A percentile compares a stretch with the other conserved stretches of the same genome.
Evolutionary conservation across 1,140 invertebrate genomes (phyloP).

Genomic region (Cheumatopsyche charites): DNA sequence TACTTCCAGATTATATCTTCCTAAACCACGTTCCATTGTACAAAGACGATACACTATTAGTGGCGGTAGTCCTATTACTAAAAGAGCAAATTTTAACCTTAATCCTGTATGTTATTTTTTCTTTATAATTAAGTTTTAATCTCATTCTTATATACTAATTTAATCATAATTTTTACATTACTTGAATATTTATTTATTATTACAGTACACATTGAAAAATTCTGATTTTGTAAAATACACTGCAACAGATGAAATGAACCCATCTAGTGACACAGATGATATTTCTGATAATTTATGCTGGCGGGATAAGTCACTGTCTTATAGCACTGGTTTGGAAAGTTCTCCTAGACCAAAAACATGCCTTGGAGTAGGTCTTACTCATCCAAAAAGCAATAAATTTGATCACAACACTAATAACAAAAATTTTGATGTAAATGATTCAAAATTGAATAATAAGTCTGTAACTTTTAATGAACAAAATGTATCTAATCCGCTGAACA

Average conservation of each 20-base stretch:
- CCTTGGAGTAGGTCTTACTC: constrained; percentile 58
- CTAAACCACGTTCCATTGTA: constrained; percentile 72
- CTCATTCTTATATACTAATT: neutral
- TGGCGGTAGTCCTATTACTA: constrained; percentile 76
- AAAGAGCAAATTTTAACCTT: constrained; percentile 68
- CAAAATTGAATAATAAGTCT: constrained; percentile 37
- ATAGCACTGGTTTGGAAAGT: constrained; percentile 71
- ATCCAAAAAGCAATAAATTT: constrained; percentile 39
- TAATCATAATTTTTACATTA: too few species aligned
- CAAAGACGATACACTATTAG: constrained; percentile 88
- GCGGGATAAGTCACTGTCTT: constrained; percentile 65
- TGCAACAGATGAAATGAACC: constrained; percentile 53
- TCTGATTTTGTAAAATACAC: constrained; percentile 60
- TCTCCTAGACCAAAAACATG: constrained; percentile 71
- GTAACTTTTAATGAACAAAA: constrained; percentile 45
- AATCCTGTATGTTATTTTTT: constrained; percentile 63
- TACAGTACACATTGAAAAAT: constrained; percentile 71
- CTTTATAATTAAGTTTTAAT: constrained; percentile 25
- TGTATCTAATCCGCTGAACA: constrained; percentile 40
- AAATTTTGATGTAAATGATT: constrained; percentile 32
- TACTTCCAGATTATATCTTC: constrained; percentile 66
- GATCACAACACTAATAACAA: constrained; percentile 35
- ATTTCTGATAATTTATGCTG: constrained; percentile 53
- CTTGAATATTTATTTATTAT: too few species aligned
- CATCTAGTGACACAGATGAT: constrained; percentile 47